Conservation (phyloP, 2,888 invertebrate species). For the Automeris io region DNA sequence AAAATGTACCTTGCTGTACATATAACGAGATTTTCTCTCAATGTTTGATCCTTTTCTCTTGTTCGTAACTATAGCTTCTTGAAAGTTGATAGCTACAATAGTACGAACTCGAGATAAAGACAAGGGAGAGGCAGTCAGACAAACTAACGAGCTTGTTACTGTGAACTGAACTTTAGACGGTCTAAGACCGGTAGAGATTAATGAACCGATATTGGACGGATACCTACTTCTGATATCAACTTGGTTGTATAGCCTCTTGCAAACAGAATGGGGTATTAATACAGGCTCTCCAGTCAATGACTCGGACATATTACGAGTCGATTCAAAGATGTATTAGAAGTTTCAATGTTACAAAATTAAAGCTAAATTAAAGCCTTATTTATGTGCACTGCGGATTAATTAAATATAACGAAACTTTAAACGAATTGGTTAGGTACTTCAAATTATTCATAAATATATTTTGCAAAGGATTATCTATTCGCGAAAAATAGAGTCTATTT, state of each 20-base stretch:
- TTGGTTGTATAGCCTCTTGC: slow-evolving; percentile 7
- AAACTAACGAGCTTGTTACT: slow-evolving; percentile 38
- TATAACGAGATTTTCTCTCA: background rate
- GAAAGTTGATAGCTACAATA: background rate
- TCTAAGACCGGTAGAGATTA: slow-evolving; percentile 24
- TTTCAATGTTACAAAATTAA: too few species aligned
- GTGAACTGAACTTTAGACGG: slow-evolving; percentile 19
- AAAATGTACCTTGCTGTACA: too few species aligned
- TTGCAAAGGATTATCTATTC: too few species aligned
- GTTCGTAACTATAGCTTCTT: background rate
- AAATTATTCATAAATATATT: too few species aligned
- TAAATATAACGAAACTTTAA: too few species aligned
- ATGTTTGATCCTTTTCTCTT: background rate
- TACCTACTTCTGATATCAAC: slow-evolving; percentile 12
- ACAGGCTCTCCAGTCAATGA: too few species aligned
- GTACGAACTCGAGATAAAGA: slow-evolving; percentile 11
- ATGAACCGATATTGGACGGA: slow-evolving; percentile 29
- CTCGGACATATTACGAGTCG: too few species aligned
- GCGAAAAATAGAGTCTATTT: too few species aligned
- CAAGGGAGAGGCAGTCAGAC: slow-evolving; percentile 23
- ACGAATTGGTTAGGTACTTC: too few species aligned
- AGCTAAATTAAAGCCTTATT: too few species aligned
- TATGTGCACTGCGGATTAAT: too few species aligned
- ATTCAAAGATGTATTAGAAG: too few species aligned
- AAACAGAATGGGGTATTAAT: slow-evolving; percentile 11